These are phyloP conservation scores for Ursus arctos DNA, from an alignment of 2,113 vertebrate genomes.

Conservation along the genomic window DNA sequence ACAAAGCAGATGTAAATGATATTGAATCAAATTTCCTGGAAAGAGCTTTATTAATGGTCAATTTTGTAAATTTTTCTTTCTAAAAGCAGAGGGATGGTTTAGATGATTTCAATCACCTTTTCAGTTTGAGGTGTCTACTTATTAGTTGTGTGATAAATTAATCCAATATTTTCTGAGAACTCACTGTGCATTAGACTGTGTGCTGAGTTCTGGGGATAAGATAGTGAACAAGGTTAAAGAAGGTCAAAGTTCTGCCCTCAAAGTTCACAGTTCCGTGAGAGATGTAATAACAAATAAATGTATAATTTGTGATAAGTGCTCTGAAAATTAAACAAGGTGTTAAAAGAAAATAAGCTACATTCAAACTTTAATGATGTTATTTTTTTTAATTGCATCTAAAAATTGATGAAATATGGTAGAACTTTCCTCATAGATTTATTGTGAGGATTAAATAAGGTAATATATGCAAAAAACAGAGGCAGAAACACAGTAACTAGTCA, in stretches of 20 bases:
- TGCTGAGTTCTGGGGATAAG: neutral
- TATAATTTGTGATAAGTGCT: neutral
- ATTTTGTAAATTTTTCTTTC: constrained; percentile 1
- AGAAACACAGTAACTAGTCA: neutral
- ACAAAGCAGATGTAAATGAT: neutral
- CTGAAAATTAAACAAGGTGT: neutral
- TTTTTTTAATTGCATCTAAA: neutral
- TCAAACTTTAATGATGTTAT: neutral
- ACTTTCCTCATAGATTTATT: neutral
- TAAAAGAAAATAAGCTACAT: neutral
- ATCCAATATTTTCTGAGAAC: neutral
- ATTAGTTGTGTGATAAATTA: neutral
- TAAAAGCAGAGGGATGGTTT: neutral
- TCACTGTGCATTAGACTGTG: neutral
- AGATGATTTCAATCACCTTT: neutral
- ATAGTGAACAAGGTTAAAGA: neutral
- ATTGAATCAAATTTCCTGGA: neutral
- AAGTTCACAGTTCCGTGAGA: neutral
- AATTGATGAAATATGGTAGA: neutral
- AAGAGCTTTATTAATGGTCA: neutral
- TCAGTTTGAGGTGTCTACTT: neutral
- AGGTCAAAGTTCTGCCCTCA: neutral
- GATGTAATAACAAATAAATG: neutral
- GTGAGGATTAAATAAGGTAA: neutral
- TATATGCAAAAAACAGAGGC: neutral